A percentile compares a stretch with the other conserved stretches of the same genome.
Conservation (phyloP, 2,113 vertebrate genomes). For the Pyrgilauda ruficollis region DNA sequence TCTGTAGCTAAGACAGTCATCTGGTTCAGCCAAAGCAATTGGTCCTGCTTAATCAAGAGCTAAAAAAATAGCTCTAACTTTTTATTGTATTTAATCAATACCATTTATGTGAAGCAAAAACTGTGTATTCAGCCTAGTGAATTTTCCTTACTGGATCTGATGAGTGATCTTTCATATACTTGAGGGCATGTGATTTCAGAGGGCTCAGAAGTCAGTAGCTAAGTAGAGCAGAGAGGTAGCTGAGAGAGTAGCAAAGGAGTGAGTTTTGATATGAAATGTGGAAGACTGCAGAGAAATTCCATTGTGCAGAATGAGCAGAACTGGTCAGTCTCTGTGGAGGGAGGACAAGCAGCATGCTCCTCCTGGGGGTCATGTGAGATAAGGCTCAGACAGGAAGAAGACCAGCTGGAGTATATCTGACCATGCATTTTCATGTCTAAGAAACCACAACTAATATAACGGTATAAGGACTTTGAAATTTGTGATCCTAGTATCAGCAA, state of each 20-base stretch:
- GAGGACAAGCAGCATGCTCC: background rate
- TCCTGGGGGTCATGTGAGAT: background rate
- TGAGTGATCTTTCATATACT: background rate
- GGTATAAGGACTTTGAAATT: background rate
- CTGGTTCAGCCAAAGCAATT: background rate
- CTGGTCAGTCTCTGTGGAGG: background rate
- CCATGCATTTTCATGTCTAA: background rate
- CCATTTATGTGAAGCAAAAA: background rate
- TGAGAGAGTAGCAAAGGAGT: background rate
- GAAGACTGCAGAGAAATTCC: background rate
- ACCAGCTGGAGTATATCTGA: background rate
- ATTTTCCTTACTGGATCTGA: background rate
- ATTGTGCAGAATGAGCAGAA: background rate
- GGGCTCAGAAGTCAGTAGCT: background rate
- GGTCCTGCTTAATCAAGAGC: background rate
- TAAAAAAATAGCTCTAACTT: background rate
- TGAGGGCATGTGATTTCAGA: background rate
- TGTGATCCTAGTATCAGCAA: background rate
- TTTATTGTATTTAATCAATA: background rate
- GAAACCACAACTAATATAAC: fast-evolving
- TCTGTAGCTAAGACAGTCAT: background rate
- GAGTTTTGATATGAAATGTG: background rate
- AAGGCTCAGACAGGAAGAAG: background rate
- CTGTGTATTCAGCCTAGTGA: background rate
- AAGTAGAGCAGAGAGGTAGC: background rate